Base-by-base conservation (phyloP, 2,888 invertebrate genomes). In the Odontocolon sp. region DNA sequence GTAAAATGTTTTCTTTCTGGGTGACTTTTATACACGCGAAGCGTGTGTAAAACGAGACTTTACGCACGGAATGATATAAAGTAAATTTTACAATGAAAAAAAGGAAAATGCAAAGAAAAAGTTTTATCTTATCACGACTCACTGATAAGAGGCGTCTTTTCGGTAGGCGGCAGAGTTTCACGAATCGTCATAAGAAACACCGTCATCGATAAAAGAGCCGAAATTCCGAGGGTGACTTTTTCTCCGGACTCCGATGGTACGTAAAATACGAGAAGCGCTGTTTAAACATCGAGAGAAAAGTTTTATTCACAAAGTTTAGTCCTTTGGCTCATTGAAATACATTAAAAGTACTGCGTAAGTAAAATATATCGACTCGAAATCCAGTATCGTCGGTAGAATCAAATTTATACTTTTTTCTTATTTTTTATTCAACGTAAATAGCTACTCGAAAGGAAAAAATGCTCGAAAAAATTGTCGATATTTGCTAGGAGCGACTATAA, bases 221-320 rank as follows among this genome's bases (percentile, higher is more conserved):
- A 96, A 86, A 96, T 96, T 21, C 96, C 96, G 21, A 96, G 92
- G 0, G 96, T 96, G 76, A 96, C 96, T 90, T 96, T 96, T 89
- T 96, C 96, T 0, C 96, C 96, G 2, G 96, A 96, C 88, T 96
- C 96, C 45, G 96, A 95, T 23, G 96, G 96, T 85, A 96, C 96
- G 92, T 96, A 96, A 91, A 96, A 96, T 70, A 96, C 96, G 83
- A 96, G 92, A 56, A 96, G 92, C 56, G 96, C 96, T 95, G 91
- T 67, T 90, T 90, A 74, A 79, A 78, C 72, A 77, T 50, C 4
- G 68, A 72, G 47, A 23, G 54, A 67, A 66, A 69, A 77, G 21
- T 61, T 73, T 76, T 56, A 68, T 63, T 11, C 42, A 45, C 23
- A 42, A 9, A 36, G 21, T 5, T 23, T 4, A 4, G 0, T 6